Evolutionary conservation across 2,797 vertebrate genomes (phyloP).

Genomic region (Urosaurus nigricauda): DNA sequence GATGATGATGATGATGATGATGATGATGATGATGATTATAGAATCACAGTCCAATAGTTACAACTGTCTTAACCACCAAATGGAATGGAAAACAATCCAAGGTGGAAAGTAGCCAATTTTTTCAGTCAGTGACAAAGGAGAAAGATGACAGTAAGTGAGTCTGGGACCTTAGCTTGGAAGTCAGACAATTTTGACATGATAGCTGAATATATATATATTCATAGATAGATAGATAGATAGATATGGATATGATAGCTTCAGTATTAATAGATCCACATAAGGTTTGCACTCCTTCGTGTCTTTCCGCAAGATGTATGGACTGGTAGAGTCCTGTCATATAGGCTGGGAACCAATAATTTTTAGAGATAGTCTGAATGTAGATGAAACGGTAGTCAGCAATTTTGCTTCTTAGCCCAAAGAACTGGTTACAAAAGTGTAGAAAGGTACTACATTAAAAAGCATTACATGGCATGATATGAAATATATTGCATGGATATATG

Average conservation of each 20-base stretch:
- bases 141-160: background rate
- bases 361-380: background rate
- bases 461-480: background rate
- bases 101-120: background rate
- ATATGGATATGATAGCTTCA: too few relatives aligned
- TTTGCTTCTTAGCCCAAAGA: background rate
- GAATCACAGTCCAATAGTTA: too few relatives aligned
- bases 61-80: background rate
- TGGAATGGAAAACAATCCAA: background rate
- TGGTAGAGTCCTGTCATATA: background rate
- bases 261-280: background rate
- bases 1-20: too few relatives aligned
- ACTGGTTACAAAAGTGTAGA: background rate
- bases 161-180: background rate
- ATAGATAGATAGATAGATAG: too few relatives aligned
- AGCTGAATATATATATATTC: too few relatives aligned
- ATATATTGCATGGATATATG: too few relatives aligned
- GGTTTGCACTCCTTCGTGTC: background rate
- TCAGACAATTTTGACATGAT: background rate
- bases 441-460: background rate
- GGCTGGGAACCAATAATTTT: too few relatives aligned
- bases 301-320: background rate
- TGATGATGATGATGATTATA: too few relatives aligned
- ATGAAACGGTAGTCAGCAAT: background rate
- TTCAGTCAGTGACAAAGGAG: background rate